These are phyloP conservation scores for Leptobrachium ailaonicum DNA, from an alignment of 2,113 vertebrate species.

Conservation along the genomic window DNA sequence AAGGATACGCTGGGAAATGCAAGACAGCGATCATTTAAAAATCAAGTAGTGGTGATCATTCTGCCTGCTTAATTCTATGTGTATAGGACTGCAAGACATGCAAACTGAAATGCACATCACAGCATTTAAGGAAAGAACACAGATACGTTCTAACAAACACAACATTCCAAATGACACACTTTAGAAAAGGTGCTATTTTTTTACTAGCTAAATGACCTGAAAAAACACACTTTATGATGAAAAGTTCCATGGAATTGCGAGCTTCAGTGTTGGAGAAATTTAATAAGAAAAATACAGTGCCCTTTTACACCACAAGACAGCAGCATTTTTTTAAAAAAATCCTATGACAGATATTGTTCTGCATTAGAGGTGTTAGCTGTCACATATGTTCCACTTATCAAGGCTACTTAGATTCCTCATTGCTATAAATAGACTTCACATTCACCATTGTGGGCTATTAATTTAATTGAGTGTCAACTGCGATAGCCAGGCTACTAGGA, in stretches of 20 bases:
- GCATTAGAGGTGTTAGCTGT: slow-evolving; percentile 32
- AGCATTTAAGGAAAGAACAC: slow-evolving; percentile 1
- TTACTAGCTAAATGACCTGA: neutral
- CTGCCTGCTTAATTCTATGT: slow-evolving; percentile 31
- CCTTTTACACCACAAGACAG: slow-evolving; percentile 3
- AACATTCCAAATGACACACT: neutral
- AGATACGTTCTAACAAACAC: neutral
- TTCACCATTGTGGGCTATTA: slow-evolving; percentile 46
- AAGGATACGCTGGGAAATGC: slow-evolving; percentile 15
- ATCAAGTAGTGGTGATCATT: slow-evolving; percentile 30
- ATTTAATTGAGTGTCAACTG: slow-evolving; percentile 50
- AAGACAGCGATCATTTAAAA: slow-evolving; percentile 40
- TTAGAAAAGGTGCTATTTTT: neutral
- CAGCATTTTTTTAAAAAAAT: slow-evolving; percentile 14
- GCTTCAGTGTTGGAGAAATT: neutral
- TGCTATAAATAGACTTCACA: slow-evolving; percentile 43
- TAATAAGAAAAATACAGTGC: neutral
- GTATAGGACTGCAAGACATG: neutral
- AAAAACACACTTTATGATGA: neutral
- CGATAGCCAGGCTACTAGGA: slow-evolving; percentile 47
- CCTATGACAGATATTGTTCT: slow-evolving; percentile 27
- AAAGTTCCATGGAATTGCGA: neutral
- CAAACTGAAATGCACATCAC: neutral
- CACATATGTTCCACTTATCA: slow-evolving; percentile 44
- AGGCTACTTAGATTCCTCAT: slow-evolving; percentile 30